Conservation (phyloP, 2,797 vertebrate genomes). For the Spheniscus humboldti region DNA sequence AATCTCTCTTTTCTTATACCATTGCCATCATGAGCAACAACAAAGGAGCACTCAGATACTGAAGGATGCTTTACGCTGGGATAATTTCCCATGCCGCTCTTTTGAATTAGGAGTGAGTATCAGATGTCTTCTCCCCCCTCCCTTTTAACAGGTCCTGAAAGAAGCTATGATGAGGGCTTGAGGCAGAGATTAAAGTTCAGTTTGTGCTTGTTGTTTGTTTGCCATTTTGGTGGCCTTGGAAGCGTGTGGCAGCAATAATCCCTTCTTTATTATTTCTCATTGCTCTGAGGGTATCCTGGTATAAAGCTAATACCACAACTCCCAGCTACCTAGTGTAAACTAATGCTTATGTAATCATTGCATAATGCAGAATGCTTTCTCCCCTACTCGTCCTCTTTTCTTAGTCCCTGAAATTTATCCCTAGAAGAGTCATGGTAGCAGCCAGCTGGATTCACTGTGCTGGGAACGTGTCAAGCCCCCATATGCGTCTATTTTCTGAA, state of each 20-base stretch:
- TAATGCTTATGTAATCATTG: constrained; percentile 67
- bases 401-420: constrained; percentile 41
- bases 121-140: neutral
- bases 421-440: constrained; percentile 16
- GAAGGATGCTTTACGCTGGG: neutral
- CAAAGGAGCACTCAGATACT: neutral
- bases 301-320: constrained; percentile 44
- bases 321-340: constrained; percentile 57
- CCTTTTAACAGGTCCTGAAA: neutral
- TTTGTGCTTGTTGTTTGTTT: neutral
- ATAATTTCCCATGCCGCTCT: neutral
- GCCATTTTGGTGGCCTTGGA: constrained; percentile 27
- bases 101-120: neutral
- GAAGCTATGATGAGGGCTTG: neutral
- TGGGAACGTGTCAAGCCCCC: neutral
- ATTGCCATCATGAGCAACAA: neutral
- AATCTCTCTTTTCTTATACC: neutral
- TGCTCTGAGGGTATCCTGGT: constrained; percentile 23
- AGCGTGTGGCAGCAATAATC: constrained; percentile 15
- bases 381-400: constrained; percentile 48
- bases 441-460: neutral
- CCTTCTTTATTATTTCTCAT: constrained; percentile 21
- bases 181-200: neutral
- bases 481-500: neutral
- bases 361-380: constrained; percentile 56